Percentiles rank a stretch among this genome's conserved stretches.
Conservation (phyloP, 2,113 vertebrate species). For the Ascaphus truei region DNA sequence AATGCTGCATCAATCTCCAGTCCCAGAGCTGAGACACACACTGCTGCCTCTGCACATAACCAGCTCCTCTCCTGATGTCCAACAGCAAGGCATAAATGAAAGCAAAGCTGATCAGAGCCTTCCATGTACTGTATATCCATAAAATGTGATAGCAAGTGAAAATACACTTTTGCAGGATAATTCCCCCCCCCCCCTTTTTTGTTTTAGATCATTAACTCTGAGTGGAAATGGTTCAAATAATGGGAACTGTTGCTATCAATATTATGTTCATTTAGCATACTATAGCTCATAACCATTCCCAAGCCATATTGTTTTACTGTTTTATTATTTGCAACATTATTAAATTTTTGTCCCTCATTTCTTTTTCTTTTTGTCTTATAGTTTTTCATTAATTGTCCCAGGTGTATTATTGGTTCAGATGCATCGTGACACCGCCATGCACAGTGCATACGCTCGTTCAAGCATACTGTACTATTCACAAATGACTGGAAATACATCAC, state of each 20-base stretch:
- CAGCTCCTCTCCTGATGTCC: not conserved
- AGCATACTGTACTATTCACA: not conserved
- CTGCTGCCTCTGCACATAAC: not conserved
- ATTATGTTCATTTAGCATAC: not conserved
- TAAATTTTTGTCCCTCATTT: not conserved
- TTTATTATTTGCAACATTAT: not conserved
- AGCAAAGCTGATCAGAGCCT: not conserved
- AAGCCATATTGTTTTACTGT: not conserved
- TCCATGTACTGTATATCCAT: not conserved
- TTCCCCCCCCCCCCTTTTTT: no score
- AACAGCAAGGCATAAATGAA: not conserved
- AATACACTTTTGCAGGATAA: not conserved
- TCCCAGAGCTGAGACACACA: not conserved
- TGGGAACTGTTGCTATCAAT: not conserved
- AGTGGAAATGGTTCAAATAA: not conserved
- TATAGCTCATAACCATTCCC: not conserved
- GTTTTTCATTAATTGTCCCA: not conserved
- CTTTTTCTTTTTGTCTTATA: not conserved
- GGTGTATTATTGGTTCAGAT: slow-evolving; percentile 7
- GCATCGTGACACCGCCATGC: slow-evolving; percentile 2
- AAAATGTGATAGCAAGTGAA: not conserved
- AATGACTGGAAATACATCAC: not conserved
- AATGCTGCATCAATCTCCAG: not conserved
- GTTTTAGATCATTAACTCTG: not conserved
- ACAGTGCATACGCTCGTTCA: not conserved